These are phyloP conservation scores for Palythoa heliodiscus DNA, from an alignment of 92 coral and sea anemone species.

Conservation along the genomic window DNA sequence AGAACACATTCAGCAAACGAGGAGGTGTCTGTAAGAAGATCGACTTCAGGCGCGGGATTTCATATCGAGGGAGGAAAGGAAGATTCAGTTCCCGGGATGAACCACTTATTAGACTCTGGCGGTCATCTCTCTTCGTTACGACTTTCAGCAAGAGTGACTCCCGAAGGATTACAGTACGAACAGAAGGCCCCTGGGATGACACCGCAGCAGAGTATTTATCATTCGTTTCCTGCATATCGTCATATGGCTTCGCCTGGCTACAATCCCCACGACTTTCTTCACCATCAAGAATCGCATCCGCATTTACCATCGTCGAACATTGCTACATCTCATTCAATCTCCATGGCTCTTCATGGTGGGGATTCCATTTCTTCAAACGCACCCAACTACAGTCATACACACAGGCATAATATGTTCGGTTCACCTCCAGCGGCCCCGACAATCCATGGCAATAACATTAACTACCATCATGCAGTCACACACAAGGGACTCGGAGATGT, in stretches of 20 bases:
- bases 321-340: conserved; percentile 74
- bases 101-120: conserved; percentile 83
- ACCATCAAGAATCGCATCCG: conserved; percentile 76
- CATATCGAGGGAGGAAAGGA: conserved; percentile 74
- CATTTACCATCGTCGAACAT: conserved; percentile 81
- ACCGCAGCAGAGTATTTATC: conserved; percentile 89
- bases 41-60: conserved; percentile 61
- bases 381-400: conserved; percentile 72
- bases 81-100: conserved; percentile 77
- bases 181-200: conserved; percentile 91
- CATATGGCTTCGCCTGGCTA: conserved; percentile 84
- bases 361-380: conserved; percentile 85
- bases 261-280: conserved; percentile 85
- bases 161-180: conserved; percentile 83
- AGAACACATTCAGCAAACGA: conserved; percentile 67
- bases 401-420: conserved; percentile 80
- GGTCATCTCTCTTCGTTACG: conserved; percentile 86
- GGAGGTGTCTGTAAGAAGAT: conserved; percentile 62
- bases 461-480: conserved; percentile 86
- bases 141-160: conserved; percentile 79
- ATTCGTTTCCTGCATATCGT: conserved; percentile 95
- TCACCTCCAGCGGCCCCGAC: conserved; percentile 77
- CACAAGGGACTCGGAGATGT: conserved; percentile 83
- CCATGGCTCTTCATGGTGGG: conserved; percentile 69
- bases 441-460: conserved; percentile 84